A percentile compares a stretch with the other conserved stretches of the same genome.
Conservation (phyloP, 1,140 invertebrate genomes). For the Cotesia vestalis region DNA sequence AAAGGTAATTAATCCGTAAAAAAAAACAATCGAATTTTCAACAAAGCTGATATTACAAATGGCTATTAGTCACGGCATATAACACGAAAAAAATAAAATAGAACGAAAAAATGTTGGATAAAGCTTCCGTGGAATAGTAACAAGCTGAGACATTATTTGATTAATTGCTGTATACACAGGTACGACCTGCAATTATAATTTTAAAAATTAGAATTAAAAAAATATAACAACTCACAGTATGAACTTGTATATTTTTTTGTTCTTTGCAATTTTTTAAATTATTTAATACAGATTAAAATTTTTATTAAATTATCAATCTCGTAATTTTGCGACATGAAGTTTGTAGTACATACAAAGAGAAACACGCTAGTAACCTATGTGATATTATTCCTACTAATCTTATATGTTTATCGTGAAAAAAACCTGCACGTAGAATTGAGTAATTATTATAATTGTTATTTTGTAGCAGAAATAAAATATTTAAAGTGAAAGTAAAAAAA, state of each 20-base stretch:
- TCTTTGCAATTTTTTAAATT: no score
- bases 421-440: background rate
- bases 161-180: no score
- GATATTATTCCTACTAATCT: conserved; percentile 2
- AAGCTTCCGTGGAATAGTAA: background rate
- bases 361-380: background rate
- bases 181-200: no score
- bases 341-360: background rate
- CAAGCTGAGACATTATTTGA: no score
- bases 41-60: conserved; percentile 11
- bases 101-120: background rate
- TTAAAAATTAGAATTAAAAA: no score
- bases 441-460: background rate
- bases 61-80: conserved; percentile 10
- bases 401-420: background rate
- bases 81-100: conserved; percentile 1
- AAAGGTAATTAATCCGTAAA: conserved; percentile 1
- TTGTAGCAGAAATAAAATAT: background rate
- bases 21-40: background rate
- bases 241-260: no score
- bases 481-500: no score
- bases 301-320: conserved; percentile 6
- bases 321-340: background rate
- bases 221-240: no score
- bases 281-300: background rate